Conservation (phyloP, 2,888 invertebrate genomes). For the Drosophila hawaiiensis region DNA sequence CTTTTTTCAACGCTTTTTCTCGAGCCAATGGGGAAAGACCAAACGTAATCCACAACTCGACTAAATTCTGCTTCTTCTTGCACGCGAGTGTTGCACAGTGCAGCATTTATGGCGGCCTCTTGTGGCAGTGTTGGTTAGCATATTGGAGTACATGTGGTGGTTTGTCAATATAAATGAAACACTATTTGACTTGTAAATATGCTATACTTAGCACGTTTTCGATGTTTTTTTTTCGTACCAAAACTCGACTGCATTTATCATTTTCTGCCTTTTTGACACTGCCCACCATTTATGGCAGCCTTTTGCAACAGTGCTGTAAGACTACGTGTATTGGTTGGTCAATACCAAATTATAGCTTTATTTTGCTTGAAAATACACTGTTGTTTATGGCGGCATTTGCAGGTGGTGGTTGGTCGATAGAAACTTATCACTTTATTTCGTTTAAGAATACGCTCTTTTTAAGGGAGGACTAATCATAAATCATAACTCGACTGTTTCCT, state of each 20-base stretch:
- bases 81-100: slow-evolving; percentile 38
- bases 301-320: slow-evolving; percentile 13
- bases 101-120: slow-evolving; percentile 55
- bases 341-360: neutral
- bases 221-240: slow-evolving; percentile 28
- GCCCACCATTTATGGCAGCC: neutral
- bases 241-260: neutral
- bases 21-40: slow-evolving; percentile 20
- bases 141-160: neutral
- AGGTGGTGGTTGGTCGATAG: neutral
- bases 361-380: too few relatives aligned
- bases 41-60: slow-evolving; percentile 67
- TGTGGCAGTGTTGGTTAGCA: slow-evolving; percentile 25
- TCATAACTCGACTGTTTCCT: neutral
- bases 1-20: slow-evolving; percentile 49
- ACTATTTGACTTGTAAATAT: neutral
- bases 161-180: neutral
- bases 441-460: neutral
- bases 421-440: neutral
- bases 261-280: neutral
- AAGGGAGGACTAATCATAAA: neutral
- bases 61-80: slow-evolving; percentile 40
- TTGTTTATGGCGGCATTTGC: neutral
- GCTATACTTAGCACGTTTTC: slow-evolving; percentile 18
- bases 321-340: neutral